Percentiles rank a stretch among this genome's conserved stretches.
Evolutionary conservation across 2,113 vertebrate species (phyloP).

Genomic region (Forbesichthys papilliferus): DNA sequence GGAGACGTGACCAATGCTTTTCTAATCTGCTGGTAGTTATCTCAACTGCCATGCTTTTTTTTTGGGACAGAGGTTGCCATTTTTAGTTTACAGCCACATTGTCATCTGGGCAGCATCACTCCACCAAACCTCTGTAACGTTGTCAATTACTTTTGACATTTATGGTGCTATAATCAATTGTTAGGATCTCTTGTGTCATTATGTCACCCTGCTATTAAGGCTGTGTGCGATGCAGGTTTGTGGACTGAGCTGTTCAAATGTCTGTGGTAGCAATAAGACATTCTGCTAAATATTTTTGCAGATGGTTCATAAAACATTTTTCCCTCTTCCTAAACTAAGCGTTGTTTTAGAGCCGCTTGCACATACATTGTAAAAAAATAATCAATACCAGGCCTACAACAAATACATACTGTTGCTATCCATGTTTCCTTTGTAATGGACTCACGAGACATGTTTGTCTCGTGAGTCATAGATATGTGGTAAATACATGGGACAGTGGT

Average conservation of each 20-base stretch:
- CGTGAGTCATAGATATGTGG: constrained; percentile 67
- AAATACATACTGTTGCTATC: constrained; percentile 67
- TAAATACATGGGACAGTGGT: constrained; percentile 38
- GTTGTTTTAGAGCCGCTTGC: constrained; percentile 31
- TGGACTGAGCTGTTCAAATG: constrained; percentile 40
- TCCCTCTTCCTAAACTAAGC: constrained; percentile 50
- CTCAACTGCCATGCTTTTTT: constrained; percentile 50
- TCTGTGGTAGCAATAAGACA: constrained; percentile 58
- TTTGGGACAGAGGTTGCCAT: constrained; percentile 53
- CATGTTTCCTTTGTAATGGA: constrained; percentile 65
- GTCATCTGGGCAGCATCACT: constrained; percentile 56
- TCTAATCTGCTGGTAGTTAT: constrained; percentile 40
- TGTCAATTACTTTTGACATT: constrained; percentile 49
- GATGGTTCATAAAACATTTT: constrained; percentile 52
- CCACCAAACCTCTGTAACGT: constrained; percentile 43
- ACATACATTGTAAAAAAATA: constrained; percentile 48
- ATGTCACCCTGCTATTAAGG: background rate
- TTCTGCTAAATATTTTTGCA: constrained; percentile 52
- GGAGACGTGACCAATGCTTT: constrained; percentile 32
- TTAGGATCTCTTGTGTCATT: constrained; percentile 36
- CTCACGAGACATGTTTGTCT: constrained; percentile 66
- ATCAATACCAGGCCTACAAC: constrained; percentile 62
- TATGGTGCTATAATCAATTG: constrained; percentile 39
- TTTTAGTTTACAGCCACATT: constrained; percentile 48
- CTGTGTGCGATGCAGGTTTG: constrained; percentile 19